phyloP scores from a whole-genome alignment of 1,140 invertebrate species.

The Phortica variegata region DNA sequence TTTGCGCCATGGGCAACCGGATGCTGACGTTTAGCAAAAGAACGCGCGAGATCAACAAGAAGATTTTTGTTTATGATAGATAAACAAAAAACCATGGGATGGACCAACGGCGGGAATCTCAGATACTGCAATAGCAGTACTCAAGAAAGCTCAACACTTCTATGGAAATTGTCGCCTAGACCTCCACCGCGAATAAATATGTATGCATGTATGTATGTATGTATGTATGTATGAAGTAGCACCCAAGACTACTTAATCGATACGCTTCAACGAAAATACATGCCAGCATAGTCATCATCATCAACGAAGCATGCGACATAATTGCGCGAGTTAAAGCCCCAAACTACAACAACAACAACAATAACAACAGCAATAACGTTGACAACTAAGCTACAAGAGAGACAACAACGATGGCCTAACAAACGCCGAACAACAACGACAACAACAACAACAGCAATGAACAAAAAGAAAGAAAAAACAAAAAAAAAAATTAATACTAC shows the following conservation, averaged over 20 bases:
- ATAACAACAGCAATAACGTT: conserved; percentile 28
- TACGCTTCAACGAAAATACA: conserved; percentile 42
- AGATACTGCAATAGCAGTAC: neutral
- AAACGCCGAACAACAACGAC: neutral
- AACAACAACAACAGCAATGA: conserved; percentile 17
- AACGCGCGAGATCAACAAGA: conserved; percentile 18
- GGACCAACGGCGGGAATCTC: neutral
- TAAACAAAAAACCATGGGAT: conserved; percentile 1
- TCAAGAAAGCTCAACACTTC: too few species aligned
- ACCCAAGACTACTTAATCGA: conserved; percentile 37
- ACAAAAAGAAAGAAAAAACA: conserved; percentile 16
- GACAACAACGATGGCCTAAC: too few species aligned
- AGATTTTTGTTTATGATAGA: too few species aligned
- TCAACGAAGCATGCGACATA: conserved; percentile 56
- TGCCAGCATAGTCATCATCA: conserved; percentile 48
- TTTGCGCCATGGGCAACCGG: conserved; percentile 33
- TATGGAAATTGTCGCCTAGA: too few species aligned
- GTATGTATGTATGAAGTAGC: conserved; percentile 13
- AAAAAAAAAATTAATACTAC: neutral
- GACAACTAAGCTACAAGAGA: conserved; percentile 9
- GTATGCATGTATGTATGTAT: conserved; percentile 28
- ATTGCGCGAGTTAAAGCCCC: conserved; percentile 53
- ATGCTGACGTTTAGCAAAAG: conserved; percentile 38
- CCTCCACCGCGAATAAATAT: conserved; percentile 11
- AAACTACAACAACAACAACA: conserved; percentile 25